Evolutionary conservation across 2,113 vertebrate species (phyloP).

Genomic region (Archilochus colubris): DNA sequence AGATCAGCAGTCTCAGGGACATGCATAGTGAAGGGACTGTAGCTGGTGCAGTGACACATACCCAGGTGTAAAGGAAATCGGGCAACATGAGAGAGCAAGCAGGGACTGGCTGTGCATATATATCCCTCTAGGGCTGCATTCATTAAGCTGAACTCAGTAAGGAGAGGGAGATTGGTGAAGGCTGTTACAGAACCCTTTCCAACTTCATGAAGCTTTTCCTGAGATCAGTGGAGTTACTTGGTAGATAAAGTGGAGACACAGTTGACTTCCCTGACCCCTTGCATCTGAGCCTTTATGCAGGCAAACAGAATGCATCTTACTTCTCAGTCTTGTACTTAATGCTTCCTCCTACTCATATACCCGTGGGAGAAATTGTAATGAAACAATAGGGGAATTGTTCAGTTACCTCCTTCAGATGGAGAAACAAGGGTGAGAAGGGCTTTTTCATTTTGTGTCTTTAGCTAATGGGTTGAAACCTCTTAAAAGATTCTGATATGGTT

Average conservation of each 20-base stretch:
- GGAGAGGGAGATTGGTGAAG: not conserved
- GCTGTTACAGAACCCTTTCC: not conserved
- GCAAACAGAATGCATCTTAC: not conserved
- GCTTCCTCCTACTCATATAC: not conserved
- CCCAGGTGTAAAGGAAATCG: not conserved
- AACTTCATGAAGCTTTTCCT: not conserved
- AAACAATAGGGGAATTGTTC: not conserved
- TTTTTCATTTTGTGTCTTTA: not conserved
- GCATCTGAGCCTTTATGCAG: not conserved
- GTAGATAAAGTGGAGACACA: not conserved
- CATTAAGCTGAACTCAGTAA: not conserved
- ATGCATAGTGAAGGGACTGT: accelerated
- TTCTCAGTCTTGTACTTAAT: not conserved
- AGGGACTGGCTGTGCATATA: not conserved
- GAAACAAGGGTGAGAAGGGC: not conserved
- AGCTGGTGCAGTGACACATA: accelerated
- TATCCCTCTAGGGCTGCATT: not conserved
- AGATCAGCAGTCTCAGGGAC: not conserved
- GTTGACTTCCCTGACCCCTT: not conserved
- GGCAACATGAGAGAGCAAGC: not conserved
- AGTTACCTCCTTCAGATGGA: not conserved
- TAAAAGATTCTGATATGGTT: not conserved
- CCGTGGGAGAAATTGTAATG: not conserved
- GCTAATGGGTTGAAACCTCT: not conserved
- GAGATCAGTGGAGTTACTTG: not conserved